A percentile compares a stretch with the other conserved stretches of the same genome.
These are phyloP conservation scores for Zootoca vivipara DNA, from an alignment of 2,113 vertebrate genomes.

Conservation along the genomic window DNA sequence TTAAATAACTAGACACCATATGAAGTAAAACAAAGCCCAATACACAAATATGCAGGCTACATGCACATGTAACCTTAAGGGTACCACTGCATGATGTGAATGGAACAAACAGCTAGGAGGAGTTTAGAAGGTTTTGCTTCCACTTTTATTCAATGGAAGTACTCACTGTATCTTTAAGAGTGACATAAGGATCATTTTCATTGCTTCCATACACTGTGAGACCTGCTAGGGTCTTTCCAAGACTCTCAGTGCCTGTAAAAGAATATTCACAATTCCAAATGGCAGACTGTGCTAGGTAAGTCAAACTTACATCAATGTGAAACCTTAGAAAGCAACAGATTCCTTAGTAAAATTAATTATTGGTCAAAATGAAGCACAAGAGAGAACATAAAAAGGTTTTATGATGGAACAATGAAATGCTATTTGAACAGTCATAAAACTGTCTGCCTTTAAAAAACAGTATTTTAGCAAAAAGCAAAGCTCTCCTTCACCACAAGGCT, in stretches of 20 bases:
- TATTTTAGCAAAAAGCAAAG: neutral
- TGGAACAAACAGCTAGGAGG: too few species aligned
- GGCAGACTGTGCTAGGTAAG: neutral
- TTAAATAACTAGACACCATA: neutral
- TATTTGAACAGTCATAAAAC: neutral
- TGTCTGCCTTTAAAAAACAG: neutral
- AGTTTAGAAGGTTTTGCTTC: too few species aligned
- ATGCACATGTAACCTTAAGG: neutral
- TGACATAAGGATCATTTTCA: constrained; percentile 93
- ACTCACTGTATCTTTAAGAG: constrained; percentile 93
- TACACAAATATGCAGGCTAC: neutral
- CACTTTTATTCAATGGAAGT: neutral
- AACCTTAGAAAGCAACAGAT: neutral
- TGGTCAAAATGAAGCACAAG: neutral
- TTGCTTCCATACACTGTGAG: constrained; percentile 90
- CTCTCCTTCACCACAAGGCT: neutral
- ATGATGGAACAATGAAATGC: neutral
- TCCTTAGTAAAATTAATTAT: neutral
- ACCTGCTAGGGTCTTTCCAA: constrained; percentile 90
- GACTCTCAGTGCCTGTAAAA: constrained; percentile 78
- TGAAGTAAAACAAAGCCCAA: too few species aligned
- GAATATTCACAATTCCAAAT: constrained; percentile 28
- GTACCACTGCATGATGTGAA: too few species aligned
- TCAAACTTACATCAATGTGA: neutral
- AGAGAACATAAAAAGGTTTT: neutral